Base-by-base conservation (phyloP, 2,113 vertebrate genomes). In the Campylorhamphus procurvoides region DNA sequence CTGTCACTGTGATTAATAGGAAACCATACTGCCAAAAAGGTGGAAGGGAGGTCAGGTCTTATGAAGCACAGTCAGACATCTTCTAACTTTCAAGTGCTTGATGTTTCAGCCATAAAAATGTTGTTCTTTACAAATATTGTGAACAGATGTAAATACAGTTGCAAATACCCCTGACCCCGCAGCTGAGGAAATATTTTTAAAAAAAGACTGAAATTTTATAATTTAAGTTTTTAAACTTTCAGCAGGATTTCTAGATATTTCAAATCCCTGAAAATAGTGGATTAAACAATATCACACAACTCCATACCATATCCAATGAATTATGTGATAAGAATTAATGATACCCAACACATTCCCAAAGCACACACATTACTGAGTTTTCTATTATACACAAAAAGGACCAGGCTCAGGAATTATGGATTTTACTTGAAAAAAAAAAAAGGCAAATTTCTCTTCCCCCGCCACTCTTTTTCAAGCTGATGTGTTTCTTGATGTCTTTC, bases 321-420 rank as follows among this genome's bases (percentile, higher is more conserved):
- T 73, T 6, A 46, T 42, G 9, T 53, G 7, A 55, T 64, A 76
- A 68, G 35, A 33, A 58, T 46, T 68, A 67, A 72, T 40, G 6
- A 37, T 9, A 88, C 44, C 9, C 8, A 84, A 49, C 10, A 60
- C 2, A 19, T 35, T 77, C n/a, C 49, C 25, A 35, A 73, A 31
- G 18, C 8, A 80, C 6, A 60, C 0, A 0, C 4, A 1, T 59
- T 18, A 42, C 2, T 28, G 27, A 33, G 6, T 84, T 82, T 82
- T 13, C 33, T 50, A 18, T 23, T 72, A 37, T 14, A 68, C 6
- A 42, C 6, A 67, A 46, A 12, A 77, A 64, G 7, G 2, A 10
- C 1, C 7, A 90, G 17, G 31, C 12, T n/a, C 7, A 53, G 8
- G 3, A 81, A 39, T 47, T 46, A n/a, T 0, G 4, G 6, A 50